A percentile compares a stretch with the other conserved stretches of the same genome.
These are phyloP conservation scores for Drosophila tristis DNA, from an alignment of 1,140 invertebrate species.

Conservation along the genomic window DNA sequence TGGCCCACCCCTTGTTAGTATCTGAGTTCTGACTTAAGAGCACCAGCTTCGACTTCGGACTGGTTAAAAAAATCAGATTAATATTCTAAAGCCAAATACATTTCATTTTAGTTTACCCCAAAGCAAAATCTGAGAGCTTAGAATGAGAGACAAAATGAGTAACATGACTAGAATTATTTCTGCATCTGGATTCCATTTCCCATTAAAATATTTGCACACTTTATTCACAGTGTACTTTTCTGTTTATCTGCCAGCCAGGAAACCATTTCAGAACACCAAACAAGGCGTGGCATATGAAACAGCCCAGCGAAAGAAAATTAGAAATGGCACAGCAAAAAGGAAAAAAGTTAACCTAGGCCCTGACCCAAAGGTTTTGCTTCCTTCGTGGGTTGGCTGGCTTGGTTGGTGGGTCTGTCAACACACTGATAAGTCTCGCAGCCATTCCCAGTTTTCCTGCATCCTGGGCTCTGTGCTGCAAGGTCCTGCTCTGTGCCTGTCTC, in stretches of 20 bases:
- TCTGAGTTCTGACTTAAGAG: no score
- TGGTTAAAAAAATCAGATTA: no score
- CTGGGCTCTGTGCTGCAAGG: slow-evolving; percentile 22
- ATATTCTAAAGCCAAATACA: no score
- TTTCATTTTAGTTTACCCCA: no score
- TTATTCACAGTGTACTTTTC: no score
- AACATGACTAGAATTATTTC: no score
- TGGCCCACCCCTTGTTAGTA: no score
- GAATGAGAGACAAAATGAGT: no score
- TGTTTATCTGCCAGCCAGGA: slow-evolving; percentile 30
- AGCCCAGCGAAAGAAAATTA: slow-evolving; percentile 47
- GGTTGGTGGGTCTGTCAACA: slow-evolving; percentile 51
- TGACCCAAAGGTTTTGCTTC: background rate
- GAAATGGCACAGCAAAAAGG: slow-evolving; percentile 4
- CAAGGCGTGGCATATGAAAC: slow-evolving; percentile 36
- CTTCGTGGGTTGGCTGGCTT: slow-evolving; percentile 15
- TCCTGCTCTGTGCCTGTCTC: background rate
- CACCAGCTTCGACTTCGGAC: no score
- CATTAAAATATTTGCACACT: no score
- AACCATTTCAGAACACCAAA: slow-evolving; percentile 18
- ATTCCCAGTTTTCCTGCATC: slow-evolving; percentile 22
- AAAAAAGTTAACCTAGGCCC: slow-evolving; percentile 35
- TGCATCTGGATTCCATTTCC: no score
- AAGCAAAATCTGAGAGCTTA: no score
- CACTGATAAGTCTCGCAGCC: slow-evolving; percentile 60